Evolutionary conservation across 2,113 vertebrate species (phyloP), one percentile per base, ranked within the genome.

Genomic region (Brienomyrus longianalis): DNA sequence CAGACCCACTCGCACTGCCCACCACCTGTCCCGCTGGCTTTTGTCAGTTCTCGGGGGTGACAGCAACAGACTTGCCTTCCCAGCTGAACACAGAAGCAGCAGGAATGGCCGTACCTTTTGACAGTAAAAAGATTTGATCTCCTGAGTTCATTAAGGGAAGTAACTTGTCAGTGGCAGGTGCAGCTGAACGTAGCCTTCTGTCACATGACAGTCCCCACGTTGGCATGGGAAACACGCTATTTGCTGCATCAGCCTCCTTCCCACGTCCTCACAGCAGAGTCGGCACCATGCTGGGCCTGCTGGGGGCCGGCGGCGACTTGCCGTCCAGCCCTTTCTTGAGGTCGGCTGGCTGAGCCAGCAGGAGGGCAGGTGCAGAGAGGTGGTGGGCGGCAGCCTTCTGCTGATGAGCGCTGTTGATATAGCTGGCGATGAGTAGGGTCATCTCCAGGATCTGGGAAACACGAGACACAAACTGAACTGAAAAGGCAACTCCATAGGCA

Each of bases 331-430:
- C 94, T 89, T 96, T 94, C 92, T 96, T 97, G 90, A 96, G 94
- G 77, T 92, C 94, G 89, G 93, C 92, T 17, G 95, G 94, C 31
- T 94, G 96, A 47, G 95, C 94, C 80, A 96, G 96, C 91, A 98
- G 94, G 87, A 97, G 93, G 0, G 97, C 97, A 0, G 98, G 97
- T 52, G 97, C 97, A 31, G 97, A 98, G 89, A 98, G 97, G 90
- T 99, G 98, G 93, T 98, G 97, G 90, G 97, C 94, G 2, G 95
- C 94, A 74, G 96, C 95, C 94, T 98, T 99, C 93, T 98, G 97
- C 91, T 97, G 98, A 90, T 98, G 96, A 10, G 95, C 94, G 77
- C 96, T 97, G 96, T 99, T 99, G 93, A 99, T 96, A 91, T 99
- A 99, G 91, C 97, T 96, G 94, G 97, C 97, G 88, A 98, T 96